Percentiles rank a stretch among this genome's conserved stretches.
phyloP scores from a whole-genome alignment of 2,113 vertebrate species.

The Isurus oxyrinchus region DNA sequence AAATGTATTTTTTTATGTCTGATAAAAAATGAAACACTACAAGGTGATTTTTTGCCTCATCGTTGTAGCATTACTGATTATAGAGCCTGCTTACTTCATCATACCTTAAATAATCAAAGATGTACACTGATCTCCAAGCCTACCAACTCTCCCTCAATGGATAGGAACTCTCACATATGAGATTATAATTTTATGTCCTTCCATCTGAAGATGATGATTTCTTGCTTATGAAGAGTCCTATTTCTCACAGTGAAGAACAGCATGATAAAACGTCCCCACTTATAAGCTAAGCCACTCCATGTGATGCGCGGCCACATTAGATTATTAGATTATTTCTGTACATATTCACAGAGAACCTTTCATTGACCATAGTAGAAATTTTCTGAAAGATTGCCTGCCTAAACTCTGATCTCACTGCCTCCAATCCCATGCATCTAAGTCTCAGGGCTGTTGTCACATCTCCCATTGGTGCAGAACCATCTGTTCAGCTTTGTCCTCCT shows the following conservation, averaged over 20 bases:
- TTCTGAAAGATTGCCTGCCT: not conserved
- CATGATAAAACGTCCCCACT: not conserved
- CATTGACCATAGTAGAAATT: not conserved
- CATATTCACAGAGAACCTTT: not conserved
- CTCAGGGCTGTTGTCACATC: not conserved
- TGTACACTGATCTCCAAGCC: not conserved
- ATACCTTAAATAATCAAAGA: not conserved
- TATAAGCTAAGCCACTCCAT: not conserved
- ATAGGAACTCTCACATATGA: not conserved
- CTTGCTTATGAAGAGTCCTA: not conserved
- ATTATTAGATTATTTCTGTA: not conserved
- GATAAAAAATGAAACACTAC: not conserved
- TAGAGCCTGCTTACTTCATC: not conserved
- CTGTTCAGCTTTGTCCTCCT: not conserved
- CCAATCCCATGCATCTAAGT: not conserved
- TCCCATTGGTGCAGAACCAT: not conserved
- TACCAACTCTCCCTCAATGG: not conserved
- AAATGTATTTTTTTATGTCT: not conserved
- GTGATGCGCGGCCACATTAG: too few species aligned
- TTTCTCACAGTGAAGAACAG: not conserved
- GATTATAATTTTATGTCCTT: not conserved
- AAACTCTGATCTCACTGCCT: not conserved
- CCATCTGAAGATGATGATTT: not conserved
- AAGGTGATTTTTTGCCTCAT: not conserved
- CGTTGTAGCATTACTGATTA: not conserved